phyloP scores from a whole-genome alignment of 2,797 vertebrate genomes.

The Chaetophractus vellerosus region DNA sequence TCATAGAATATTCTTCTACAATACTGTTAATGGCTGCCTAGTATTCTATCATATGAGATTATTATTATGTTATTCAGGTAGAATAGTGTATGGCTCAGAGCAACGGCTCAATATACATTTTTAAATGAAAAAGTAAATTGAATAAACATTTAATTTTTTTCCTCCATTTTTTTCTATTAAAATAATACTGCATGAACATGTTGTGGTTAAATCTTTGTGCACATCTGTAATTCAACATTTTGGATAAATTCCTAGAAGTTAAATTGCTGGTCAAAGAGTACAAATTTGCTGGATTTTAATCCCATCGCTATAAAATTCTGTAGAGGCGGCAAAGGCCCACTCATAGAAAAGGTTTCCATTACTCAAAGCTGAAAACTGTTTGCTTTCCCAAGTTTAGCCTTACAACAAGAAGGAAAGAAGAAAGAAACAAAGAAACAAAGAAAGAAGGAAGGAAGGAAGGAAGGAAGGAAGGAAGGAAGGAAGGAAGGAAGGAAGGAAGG shows the following conservation, averaged over 20 bases:
- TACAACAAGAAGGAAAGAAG: neutral
- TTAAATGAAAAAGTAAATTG: constrained; percentile 44
- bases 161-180: constrained; percentile 63
- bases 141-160: constrained; percentile 35
- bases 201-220: constrained; percentile 28
- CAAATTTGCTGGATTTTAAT: constrained; percentile 69
- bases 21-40: neutral
- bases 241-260: constrained; percentile 57
- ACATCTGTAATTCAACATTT: neutral
- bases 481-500: no score
- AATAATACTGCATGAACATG: neutral
- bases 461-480: neutral
- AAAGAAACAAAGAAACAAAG: neutral
- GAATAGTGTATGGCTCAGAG: neutral
- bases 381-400: neutral
- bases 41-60: neutral
- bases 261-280: constrained; percentile 40
- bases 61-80: constrained; percentile 12
- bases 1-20: neutral
- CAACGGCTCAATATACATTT: neutral
- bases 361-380: neutral
- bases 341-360: neutral
- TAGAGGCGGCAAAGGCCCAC: neutral
- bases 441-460: no score
- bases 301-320: constrained; percentile 37